phyloP scores from a whole-genome alignment of 92 coral and sea anemone genomes.

The Bergia sp. region DNA sequence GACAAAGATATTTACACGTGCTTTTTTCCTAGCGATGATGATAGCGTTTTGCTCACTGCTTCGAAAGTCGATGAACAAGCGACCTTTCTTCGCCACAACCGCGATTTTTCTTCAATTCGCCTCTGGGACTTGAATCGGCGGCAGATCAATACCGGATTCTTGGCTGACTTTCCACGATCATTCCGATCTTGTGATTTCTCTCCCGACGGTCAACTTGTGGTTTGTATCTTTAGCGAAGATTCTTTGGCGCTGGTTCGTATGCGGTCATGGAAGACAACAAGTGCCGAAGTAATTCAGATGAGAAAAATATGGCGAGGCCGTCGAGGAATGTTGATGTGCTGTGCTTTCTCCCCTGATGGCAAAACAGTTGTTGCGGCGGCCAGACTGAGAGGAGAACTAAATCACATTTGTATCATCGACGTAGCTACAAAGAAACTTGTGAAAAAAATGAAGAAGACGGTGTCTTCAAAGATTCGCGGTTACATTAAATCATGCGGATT shows the following conservation, averaged over 20 bases:
- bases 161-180: slow-evolving; percentile 91
- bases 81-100: slow-evolving; percentile 81
- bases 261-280: slow-evolving; percentile 93
- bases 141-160: slow-evolving; percentile 87
- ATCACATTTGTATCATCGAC: slow-evolving; percentile 85
- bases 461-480: slow-evolving; percentile 79
- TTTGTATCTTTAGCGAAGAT: slow-evolving; percentile 85
- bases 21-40: slow-evolving; percentile 91
- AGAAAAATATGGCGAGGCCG: slow-evolving; percentile 85
- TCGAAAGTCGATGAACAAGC: slow-evolving; percentile 90
- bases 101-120: slow-evolving; percentile 89
- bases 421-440: slow-evolving; percentile 74
- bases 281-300: slow-evolving; percentile 93
- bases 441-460: slow-evolving; percentile 76
- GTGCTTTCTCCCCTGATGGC: slow-evolving; percentile 89
- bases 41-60: slow-evolving; percentile 82
- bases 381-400: slow-evolving; percentile 74
- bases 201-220: slow-evolving; percentile 90
- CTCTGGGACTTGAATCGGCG: slow-evolving; percentile 89
- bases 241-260: slow-evolving; percentile 86
- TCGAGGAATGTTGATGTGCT: slow-evolving; percentile 79
- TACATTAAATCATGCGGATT: slow-evolving; percentile 79
- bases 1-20: slow-evolving; percentile 92
- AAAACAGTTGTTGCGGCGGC: slow-evolving; percentile 85
- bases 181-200: slow-evolving; percentile 90